Conservation (phyloP, 2,113 vertebrate genomes). For the Paedocypris sp. region DNA sequence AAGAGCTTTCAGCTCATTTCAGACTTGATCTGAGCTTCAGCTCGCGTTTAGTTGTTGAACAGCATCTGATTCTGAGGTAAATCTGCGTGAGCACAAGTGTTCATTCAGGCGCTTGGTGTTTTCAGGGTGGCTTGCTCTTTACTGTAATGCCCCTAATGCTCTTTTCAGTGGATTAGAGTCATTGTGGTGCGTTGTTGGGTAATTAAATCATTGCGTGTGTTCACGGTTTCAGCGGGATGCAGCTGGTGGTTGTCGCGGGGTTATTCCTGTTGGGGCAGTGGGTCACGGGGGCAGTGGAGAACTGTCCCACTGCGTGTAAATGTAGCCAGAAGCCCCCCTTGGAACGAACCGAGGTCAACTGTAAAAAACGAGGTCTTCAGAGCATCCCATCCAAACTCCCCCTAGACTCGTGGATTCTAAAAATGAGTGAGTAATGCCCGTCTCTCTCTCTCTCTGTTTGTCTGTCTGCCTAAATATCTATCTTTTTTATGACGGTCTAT, state of each 20-base stretch:
- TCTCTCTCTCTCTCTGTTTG: too few relatives aligned
- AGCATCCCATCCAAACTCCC: constrained; percentile 52
- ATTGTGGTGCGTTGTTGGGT: not conserved
- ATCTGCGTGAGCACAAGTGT: not conserved
- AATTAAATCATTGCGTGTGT: constrained; percentile 3
- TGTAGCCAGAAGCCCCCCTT: constrained; percentile 43
- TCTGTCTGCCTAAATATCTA: too few relatives aligned
- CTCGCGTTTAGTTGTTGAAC: not conserved
- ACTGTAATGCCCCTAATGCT: constrained; percentile 2
- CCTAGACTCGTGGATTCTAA: constrained; percentile 55
- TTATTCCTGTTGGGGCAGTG: constrained; percentile 36
- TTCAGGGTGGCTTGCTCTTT: not conserved
- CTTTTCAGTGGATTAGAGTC: constrained; percentile 7
- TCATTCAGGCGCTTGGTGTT: not conserved
- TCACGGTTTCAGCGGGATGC: constrained; percentile 34
- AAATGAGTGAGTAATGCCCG: constrained; percentile 48
- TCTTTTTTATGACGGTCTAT: too few relatives aligned
- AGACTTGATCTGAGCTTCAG: constrained; percentile 8
- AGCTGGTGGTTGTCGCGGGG: constrained; percentile 12
- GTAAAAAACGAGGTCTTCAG: constrained; percentile 50
- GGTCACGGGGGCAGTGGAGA: constrained; percentile 25
- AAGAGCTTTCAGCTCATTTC: constrained; percentile 10
- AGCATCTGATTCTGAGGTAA: constrained; percentile 9
- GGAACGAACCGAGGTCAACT: constrained; percentile 56
- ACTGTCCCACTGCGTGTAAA: constrained; percentile 50